phyloP scores from a whole-genome alignment of 2,113 vertebrate genomes.

The Chunga burmeisteri region DNA sequence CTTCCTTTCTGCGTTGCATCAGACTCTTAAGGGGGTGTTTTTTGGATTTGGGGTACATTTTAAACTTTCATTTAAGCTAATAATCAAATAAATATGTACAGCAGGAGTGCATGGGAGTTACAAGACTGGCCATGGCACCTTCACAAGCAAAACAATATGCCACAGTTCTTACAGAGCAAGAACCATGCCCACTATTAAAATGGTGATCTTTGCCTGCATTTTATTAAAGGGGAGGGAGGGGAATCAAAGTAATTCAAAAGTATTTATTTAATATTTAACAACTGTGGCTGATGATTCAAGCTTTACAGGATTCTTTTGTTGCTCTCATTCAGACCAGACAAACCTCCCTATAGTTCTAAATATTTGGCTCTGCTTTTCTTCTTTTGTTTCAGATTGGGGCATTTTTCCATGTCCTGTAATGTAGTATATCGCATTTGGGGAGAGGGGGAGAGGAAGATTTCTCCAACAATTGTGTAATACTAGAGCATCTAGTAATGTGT shows the following conservation, averaged over 20 bases:
- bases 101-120: not conserved
- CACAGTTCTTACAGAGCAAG: not conserved
- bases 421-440: not conserved
- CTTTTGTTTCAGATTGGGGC: not conserved
- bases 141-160: not conserved
- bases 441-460: not conserved
- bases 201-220: not conserved
- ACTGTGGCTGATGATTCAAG: not conserved
- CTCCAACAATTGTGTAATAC: not conserved
- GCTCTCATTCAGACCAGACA: not conserved
- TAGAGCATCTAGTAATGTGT: not conserved
- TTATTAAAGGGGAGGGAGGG: not conserved
- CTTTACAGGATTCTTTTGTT: not conserved
- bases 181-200: not conserved
- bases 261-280: not conserved
- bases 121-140: not conserved
- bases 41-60: not conserved
- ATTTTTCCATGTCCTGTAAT: not conserved
- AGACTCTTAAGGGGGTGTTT: not conserved
- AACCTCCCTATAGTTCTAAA: not conserved
- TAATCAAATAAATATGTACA: not conserved
- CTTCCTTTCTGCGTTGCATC: not conserved
- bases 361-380: not conserved
- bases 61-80: not conserved
- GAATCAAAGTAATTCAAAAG: not conserved